Evolutionary conservation across 2,113 vertebrate species (phyloP).

Genomic region (Apaloderma vittatum): DNA sequence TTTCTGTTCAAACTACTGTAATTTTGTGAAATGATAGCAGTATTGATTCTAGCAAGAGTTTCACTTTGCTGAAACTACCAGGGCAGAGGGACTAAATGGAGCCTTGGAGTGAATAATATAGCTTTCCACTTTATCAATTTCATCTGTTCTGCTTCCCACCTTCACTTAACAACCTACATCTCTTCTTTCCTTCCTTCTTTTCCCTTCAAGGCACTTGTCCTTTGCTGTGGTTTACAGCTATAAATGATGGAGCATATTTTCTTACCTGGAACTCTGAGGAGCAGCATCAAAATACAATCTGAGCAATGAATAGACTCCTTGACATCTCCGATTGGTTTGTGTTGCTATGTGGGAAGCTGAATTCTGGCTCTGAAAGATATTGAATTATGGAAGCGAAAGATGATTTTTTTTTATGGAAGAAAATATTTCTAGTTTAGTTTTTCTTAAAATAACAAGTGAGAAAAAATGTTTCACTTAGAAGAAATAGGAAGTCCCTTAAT

Average conservation of each 20-base stretch:
- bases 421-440: not conserved
- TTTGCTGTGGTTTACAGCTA: not conserved
- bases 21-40: slow-evolving; percentile 88
- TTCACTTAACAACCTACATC: slow-evolving; percentile 67
- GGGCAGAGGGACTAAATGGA: slow-evolving; percentile 75
- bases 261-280: slow-evolving; percentile 28
- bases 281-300: slow-evolving; percentile 31
- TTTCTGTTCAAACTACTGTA: slow-evolving; percentile 83
- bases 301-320: slow-evolving; percentile 1
- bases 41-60: slow-evolving; percentile 88
- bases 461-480: not conserved
- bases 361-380: not conserved
- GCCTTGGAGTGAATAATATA: slow-evolving; percentile 65
- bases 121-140: slow-evolving; percentile 78
- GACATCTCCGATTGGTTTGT: not conserved
- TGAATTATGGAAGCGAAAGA: not conserved
- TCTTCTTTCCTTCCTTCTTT: slow-evolving; percentile 30
- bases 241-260: not conserved
- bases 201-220: slow-evolving; percentile 1
- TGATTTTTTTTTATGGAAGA: not conserved
- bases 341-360: not conserved
- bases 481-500: not conserved
- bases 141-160: slow-evolving; percentile 31
- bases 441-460: not conserved
- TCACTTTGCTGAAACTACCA: slow-evolving; percentile 84